Evolutionary conservation across 2,113 vertebrate species (phyloP), one percentile per base, ranked within the genome.

Genomic region (Zosterops japonicus): DNA sequence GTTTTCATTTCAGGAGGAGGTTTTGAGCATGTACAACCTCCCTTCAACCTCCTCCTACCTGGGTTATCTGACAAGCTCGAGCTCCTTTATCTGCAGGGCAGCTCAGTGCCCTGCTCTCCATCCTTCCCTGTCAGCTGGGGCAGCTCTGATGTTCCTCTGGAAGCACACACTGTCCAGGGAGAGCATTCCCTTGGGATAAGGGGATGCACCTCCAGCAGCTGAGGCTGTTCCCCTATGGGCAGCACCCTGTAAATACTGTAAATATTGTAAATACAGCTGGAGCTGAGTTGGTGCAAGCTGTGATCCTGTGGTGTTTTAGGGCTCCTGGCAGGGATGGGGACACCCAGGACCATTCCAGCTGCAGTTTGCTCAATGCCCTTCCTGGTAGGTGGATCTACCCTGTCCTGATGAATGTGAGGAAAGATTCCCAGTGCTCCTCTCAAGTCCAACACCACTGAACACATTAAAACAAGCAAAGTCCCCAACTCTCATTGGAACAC

Each of bases 1-100:
- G 77, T 92, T 96, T 96, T 95, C 75, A 61, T 65, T 93, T 86
- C 49, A 67, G 75, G 69, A 81, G 63, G 82, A 94, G 71, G 65
- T 55, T 93, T 52, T 88, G 68, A 93, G 64, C 69, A 56, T 3
- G 60, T 6, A 59, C 82, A 77, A 77, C 56, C 72, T 74, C 52
- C 55, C 49, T 61, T 72, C 50, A 44, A 8, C 42, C 31, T 85
- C 42, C 78, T 84, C 82, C 88, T 68, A 7, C 68, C 56, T 33
- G 44, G 64, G 41, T 88, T 94, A 87, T 80, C 85, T 83, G 59
- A 76, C 55, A 64, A 41, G n/a, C n/a, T n/a, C 0, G 3, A 88
- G 75, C 63, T 88, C 71, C 79, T 92, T 76, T 20, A 93, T 59
- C 85, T 59, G 27, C 59, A 80, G 70, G 59, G 25, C 87, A 80